Conservation (phyloP, 1,140 invertebrate genomes). For the Sinonovacula constricta region DNA sequence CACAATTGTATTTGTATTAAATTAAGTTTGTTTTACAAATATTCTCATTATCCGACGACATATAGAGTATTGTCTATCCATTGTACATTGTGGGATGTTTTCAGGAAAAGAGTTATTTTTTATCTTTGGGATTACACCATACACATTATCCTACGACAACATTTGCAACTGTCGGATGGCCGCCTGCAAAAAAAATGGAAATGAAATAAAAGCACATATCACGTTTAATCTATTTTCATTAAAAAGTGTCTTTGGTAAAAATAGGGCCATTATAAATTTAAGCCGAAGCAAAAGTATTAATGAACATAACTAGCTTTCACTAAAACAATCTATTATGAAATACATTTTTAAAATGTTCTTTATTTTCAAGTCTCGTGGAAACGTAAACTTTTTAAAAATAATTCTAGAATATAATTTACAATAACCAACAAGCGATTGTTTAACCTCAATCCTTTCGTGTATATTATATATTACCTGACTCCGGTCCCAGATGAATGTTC, state of each 20-base stretch:
- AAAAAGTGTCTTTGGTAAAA: not conserved
- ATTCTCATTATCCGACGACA: too few relatives aligned
- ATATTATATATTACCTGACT: too few relatives aligned
- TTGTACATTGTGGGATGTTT: too few relatives aligned
- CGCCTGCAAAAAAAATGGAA: constrained; percentile 4
- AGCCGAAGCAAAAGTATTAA: not conserved
- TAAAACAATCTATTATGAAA: too few relatives aligned
- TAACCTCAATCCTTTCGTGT: not conserved
- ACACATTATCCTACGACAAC: not conserved
- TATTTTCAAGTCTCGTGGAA: not conserved
- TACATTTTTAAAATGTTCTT: too few relatives aligned
- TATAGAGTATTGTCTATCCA: too few relatives aligned
- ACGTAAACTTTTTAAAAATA: not conserved
- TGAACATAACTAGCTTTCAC: not conserved
- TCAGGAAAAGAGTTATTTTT: too few relatives aligned
- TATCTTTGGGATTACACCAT: too few relatives aligned
- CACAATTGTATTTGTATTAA: too few relatives aligned
- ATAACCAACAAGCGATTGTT: not conserved
- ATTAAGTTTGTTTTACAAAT: too few relatives aligned
- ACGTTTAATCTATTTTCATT: not conserved
- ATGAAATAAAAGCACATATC: not conserved
- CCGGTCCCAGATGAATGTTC: constrained; percentile 19
- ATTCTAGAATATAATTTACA: not conserved
- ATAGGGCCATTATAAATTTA: not conserved
- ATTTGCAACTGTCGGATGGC: not conserved